Base-by-base conservation (phyloP, 2,113 vertebrate genomes). In the Gila orcuttii region DNA sequence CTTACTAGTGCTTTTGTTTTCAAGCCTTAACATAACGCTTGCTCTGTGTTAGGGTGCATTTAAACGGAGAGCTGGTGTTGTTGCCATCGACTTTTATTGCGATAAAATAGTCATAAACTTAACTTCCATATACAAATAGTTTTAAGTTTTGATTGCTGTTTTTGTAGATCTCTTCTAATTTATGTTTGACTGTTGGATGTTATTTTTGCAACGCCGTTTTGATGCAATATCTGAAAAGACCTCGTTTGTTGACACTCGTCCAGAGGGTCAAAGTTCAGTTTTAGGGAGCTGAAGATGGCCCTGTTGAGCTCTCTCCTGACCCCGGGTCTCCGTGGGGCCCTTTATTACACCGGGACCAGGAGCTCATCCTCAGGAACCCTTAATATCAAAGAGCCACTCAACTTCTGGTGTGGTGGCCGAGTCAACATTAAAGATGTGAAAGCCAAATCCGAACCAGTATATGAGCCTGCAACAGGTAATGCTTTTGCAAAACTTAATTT, bases 391-490 rank as follows among this genome's bases (percentile, higher is more conserved):
- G 94, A 90, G 28, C 96, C 97, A 33, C 96, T 99, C 50, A 99
- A 98, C 91, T 98, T 95, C 92, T 96, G 97, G 89, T 93, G 86
- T 3, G 97, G 97, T 0, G 84, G 80, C 79, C 94, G 97, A 82
- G 90, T 95, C 80, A 89, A 93, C 9, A 94, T 96, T 50, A 75
- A 12, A 1, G 94, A 95, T 28, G 89, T 90, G n/a, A 82, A 91
- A 4, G 93, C 89, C 47, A 73, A 73, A 86, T 89, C 79, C 0
- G 96, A 97, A 84, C 90, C 93, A 2, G 95, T 97, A 15, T 97
- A 95, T 42, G 97, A 99, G 81, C 98, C 98, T 0, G 96, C 98
- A 60, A 98, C 97, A 31, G 98, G 98, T 97, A 93, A 71, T 59
- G 5, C 36, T 42, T 36, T 25, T 73, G 0, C 6, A 3, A 81